Evolutionary conservation across 2,113 vertebrate genomes (phyloP), one percentile per base, ranked within the genome.

Genomic region (Scopus umbretta): DNA sequence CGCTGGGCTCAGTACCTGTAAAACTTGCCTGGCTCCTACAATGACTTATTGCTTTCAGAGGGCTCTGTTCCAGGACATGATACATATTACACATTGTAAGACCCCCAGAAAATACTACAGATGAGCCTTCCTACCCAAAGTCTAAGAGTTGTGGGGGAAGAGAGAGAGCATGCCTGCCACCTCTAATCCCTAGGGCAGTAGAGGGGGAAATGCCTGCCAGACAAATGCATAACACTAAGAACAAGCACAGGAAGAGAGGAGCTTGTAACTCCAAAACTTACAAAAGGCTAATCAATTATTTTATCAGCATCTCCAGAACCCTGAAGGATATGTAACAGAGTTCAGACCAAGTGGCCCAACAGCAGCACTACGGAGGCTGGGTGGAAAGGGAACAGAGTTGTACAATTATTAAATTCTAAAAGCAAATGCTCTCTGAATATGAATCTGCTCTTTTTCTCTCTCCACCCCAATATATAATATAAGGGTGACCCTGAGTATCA

Each of bases 191-290:
- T 30, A 32, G 4, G 40, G 45, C 18, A 68, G 58, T 0, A 52
- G 34, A 52, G 16, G 15, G 30, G 19, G 10, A 74, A 82, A 81
- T 3, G 3, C 21, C 19, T 5, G 1, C 0, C 0, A 50, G 43
- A 58, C 22, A 76, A 72, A 76, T 20, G 36, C 15, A 9, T 17
- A 43, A 14, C 3, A n/a, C n/a, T 23, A 61, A 65, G 45, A 38
- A 30, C 21, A 87, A 38, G 29, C 9, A 47, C 1, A 3, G 29
- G 20, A 79, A 93, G 22, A 80, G 5, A 72, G 6, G 12, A 68
- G 13, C 1, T 11, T 27, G 56, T 30, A 80, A 13, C 49, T 56
- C 27, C 38, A 68, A 81, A 40, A 9, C 47, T 67, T 55, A 38
- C 22, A 86, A 45, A 13, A 82, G 52, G 6, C 58, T 63, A 6